These are phyloP conservation scores for Temnothorax rugatulus DNA, from an alignment of 2,888 invertebrate species.

Conservation along the genomic window DNA sequence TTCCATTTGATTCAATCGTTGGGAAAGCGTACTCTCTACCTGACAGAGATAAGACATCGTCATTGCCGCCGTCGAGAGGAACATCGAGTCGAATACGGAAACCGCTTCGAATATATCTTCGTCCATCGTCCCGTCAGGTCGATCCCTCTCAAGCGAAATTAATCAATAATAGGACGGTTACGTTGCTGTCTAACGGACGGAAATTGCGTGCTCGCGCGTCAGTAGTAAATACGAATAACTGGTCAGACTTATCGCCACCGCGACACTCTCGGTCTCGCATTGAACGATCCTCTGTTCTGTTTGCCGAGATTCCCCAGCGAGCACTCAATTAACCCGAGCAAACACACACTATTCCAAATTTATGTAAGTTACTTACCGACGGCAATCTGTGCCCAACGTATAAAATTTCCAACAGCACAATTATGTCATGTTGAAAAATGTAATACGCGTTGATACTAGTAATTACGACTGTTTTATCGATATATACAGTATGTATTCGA, in stretches of 20 bases:
- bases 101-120: slow-evolving; percentile 3
- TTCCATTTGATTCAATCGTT: background rate
- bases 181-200: background rate
- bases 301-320: background rate
- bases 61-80: background rate
- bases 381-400: background rate
- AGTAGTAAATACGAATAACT: slow-evolving; percentile 58
- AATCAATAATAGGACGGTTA: background rate
- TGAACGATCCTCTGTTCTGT: background rate
- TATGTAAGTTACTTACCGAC: slow-evolving; percentile 6
- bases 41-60: background rate
- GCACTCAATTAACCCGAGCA: background rate
- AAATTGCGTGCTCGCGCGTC: slow-evolving; percentile 43
- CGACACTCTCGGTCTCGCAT: slow-evolving; percentile 14
- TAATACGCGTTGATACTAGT: background rate
- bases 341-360: slow-evolving; percentile 11
- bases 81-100: background rate
- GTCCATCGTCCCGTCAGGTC: slow-evolving; percentile 26
- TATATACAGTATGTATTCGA: background rate
- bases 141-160: slow-evolving; percentile 29
- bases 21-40: background rate
- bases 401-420: background rate
- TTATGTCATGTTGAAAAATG: background rate
- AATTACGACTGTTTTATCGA: slow-evolving; percentile 6
- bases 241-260: slow-evolving; percentile 49